Evolutionary conservation across 92 coral and sea anemone genomes (phyloP), one percentile per base, ranked within the genome.

Genomic region (Galaxea fascicularis): DNA sequence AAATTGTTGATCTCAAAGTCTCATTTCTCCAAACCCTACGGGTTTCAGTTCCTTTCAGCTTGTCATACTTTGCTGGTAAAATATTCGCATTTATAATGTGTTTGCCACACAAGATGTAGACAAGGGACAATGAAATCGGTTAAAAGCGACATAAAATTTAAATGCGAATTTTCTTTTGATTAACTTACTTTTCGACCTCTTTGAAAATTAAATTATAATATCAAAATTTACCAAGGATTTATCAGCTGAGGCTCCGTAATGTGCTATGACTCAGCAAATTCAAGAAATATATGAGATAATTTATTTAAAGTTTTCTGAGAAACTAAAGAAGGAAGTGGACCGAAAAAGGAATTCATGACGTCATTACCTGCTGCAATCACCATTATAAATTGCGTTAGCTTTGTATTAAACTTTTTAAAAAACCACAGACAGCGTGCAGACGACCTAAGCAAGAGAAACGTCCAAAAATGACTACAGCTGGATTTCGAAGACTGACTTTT

Each of bases 381-480:
- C 18, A 18, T 58, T 57, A 56, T 39, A 82, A 82, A 82, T 82
- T 82, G 86, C 86, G 71, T 82, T 56, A 56, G 76, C 53, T 17
- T 30, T 46, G 4, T 4, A 22, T 1, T 22, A 8, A 27, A 54
- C 14, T 52, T 22, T 14, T 31, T 56, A 16, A 3, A 60, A 60
- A 30, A 54, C 29, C 62, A 58, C 78, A 8, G 78, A 22, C 86
- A 6, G 52, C 18, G 41, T 65, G 47, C 16, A 14, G 4, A 18
- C 4, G 10, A 65, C 10, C 13, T 44, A 67, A 67, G 18, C 79
- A 39, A 54, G 45, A 27, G n/a, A 6, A 27, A 17, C 24, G 65
- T 27, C n/a, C 35, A n/a, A 53, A 82, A 27, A 82, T 82, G 86
- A 71, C 86, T 45, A 56, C 78, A 82, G n/a, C 21, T 71, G 86